Evolutionary conservation across 2,113 vertebrate species (phyloP), one percentile per base, ranked within the genome.

Genomic region (Dicaeum eximium): DNA sequence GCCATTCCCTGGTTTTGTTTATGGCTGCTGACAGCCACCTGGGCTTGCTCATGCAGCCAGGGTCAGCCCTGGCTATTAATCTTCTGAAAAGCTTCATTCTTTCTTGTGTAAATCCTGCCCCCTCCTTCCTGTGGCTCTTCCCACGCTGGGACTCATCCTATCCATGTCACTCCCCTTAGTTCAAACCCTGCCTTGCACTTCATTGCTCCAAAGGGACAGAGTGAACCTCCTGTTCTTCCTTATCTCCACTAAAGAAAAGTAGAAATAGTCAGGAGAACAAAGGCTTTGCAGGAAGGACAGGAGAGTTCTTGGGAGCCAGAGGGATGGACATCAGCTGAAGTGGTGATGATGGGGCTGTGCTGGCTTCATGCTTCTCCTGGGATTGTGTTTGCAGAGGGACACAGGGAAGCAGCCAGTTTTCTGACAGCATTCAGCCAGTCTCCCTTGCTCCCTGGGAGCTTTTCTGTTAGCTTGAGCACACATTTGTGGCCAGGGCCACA

Each of bases 1-100:
- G 54, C 56, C 51, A 19, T 79, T 62, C 70, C 30, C 54, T 75
- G 66, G 35, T 90, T 80, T 83, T 30, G 89, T 87, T 89, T 77
- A 80, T 71, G 92, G 93, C 91, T 96, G 95, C 90, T 94, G 90
- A 90, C 60, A 73, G 92, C 96, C 94, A 96, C 93, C 93, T 95
- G 91, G 93, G 93, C 88, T 92, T 58, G 70, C 85, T 96, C 92
- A 94, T 31, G 65, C 60, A 87, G 71, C 56, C 1, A 2, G 56
- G 91, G 80, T 85, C 91, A 95, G 73, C 60, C 51, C 69, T 53
- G 47, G 64, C 77, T 75, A 87, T 93, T 93, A 88, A 89, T 95
- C 87, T 95, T 62, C 54, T 12, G 10, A 58, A 94, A 80, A 65
- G 65, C 72, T 85, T 88, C 2, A 2, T 86, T 88, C 37, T 82